Base-by-base conservation (phyloP, 2,888 invertebrate species). In the Lordiphosa andalusiaca region DNA sequence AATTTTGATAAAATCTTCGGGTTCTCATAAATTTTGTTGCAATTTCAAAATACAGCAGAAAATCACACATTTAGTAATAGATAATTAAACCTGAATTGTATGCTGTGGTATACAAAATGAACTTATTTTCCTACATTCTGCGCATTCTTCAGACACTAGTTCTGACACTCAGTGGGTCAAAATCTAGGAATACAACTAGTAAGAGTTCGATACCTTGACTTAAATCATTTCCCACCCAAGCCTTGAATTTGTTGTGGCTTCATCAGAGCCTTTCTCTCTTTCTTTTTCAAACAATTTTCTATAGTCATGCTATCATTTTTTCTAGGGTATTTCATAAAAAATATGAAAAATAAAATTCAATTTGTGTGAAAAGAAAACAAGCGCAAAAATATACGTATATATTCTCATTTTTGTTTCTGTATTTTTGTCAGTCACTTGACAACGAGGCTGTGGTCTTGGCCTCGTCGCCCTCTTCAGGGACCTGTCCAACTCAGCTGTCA, bases 401-500 rank as follows among this genome's bases (percentile, higher is more conserved):
- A 33, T 40, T 40, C 7, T 42, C 13, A 21, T 49, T 52, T 57
- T 58, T 61, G 44, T 42, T 36, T 19, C 33, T 36, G 35, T 12
- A 30, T 49, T 49, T 47, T 37, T 46, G 64, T 63, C 55, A 62
- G 61, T 56, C 75, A 62, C 53, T 62, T 49, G 52, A 57, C 59
- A 39, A 21, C 39, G 42, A 41, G 42, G 41, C 61, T 33, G 30
- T 35, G 19, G 46, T 36, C 33, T 30, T 35, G 47, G 47, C 12
- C 47, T 35, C 49, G 30, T 38, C 38, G 38, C 41, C 62, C 63
- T 51, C 66, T 65, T 73, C 51, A 58, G 53, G 63, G 54, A 63
- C 59, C 47, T 42, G 67, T 59, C 52, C 66, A 51, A 57, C 46
- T 67, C 63, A 75, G 55, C 83, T 72, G 69, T 57, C 76, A 69